Percentiles rank a stretch among this genome's conserved stretches.
Conservation (phyloP, 2,888 invertebrate genomes). For the Cyclophora punctaria region DNA sequence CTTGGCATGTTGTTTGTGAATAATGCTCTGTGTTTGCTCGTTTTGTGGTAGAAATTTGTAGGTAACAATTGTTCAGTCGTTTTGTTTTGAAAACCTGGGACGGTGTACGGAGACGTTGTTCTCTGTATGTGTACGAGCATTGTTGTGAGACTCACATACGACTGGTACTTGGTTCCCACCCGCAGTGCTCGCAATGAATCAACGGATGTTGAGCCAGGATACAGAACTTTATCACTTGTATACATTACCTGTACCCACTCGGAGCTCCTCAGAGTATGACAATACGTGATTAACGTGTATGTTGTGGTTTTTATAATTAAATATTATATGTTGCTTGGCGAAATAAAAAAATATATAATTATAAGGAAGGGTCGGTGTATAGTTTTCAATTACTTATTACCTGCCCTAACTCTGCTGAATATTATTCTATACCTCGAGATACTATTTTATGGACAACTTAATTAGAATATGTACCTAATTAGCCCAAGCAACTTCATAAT, state of each 20-base stretch:
- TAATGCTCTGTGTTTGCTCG: slow-evolving; percentile 57
- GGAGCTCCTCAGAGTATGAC: no score
- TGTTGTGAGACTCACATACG: slow-evolving; percentile 51
- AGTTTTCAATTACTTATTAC: no score
- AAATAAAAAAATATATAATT: no score
- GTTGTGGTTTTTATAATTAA: no score
- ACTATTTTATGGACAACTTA: no score
- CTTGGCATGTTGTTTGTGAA: slow-evolving; percentile 55
- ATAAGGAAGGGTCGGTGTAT: no score
- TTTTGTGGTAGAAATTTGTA: slow-evolving; percentile 64
- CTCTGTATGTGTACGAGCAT: slow-evolving; percentile 46
- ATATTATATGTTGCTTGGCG: no score
- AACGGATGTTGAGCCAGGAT: background rate
- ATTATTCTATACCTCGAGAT: no score
- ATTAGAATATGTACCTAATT: no score
- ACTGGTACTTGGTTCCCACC: slow-evolving; percentile 12
- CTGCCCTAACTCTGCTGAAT: no score
- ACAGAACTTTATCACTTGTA: background rate
- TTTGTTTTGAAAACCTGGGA: slow-evolving; percentile 66
- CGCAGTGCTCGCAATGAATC: background rate
- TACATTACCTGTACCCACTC: slow-evolving; percentile 3
- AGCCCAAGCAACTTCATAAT: no score
- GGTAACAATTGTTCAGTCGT: slow-evolving; percentile 58
- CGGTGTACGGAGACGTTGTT: slow-evolving; percentile 36
- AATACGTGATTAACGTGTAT: no score